Conservation (phyloP, 2,113 vertebrate genomes). For the Psephotus haematonotus region DNA sequence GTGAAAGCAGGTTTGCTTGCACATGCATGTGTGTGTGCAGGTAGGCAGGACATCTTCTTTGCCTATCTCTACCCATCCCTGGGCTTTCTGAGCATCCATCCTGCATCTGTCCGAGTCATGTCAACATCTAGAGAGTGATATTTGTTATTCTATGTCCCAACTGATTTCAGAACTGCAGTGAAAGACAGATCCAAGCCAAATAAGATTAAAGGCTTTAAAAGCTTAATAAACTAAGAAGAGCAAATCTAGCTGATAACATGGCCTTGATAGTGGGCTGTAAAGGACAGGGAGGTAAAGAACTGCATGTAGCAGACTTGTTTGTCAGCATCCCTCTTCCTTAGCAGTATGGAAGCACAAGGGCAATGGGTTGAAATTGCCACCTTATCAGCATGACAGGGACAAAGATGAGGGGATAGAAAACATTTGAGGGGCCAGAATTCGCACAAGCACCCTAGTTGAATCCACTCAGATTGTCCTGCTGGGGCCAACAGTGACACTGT, state of each 20-base stretch:
- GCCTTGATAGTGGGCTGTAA: background rate
- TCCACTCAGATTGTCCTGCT: background rate
- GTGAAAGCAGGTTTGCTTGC: background rate
- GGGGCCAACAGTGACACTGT: background rate
- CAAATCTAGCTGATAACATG: conserved; percentile 1
- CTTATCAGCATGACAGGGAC: background rate
- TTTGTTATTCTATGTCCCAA: background rate
- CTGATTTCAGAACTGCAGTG: background rate
- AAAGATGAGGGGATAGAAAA: background rate
- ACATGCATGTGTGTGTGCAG: background rate
- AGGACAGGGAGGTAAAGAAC: background rate
- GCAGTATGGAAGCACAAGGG: background rate
- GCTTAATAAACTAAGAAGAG: conserved; percentile 15
- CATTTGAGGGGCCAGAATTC: background rate
- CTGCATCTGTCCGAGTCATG: rapidly evolving
- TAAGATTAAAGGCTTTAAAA: conserved; percentile 42
- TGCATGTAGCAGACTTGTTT: background rate
- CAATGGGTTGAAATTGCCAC: background rate
- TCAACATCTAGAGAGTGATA: background rate
- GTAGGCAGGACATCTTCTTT: background rate
- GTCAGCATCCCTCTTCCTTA: background rate
- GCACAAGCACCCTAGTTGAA: background rate
- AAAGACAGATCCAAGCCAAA: background rate
- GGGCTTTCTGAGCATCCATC: background rate
- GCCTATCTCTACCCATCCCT: rapidly evolving